Evolutionary conservation across 2,113 vertebrate genomes (phyloP).

Genomic region (Sinosuthora webbiana): DNA sequence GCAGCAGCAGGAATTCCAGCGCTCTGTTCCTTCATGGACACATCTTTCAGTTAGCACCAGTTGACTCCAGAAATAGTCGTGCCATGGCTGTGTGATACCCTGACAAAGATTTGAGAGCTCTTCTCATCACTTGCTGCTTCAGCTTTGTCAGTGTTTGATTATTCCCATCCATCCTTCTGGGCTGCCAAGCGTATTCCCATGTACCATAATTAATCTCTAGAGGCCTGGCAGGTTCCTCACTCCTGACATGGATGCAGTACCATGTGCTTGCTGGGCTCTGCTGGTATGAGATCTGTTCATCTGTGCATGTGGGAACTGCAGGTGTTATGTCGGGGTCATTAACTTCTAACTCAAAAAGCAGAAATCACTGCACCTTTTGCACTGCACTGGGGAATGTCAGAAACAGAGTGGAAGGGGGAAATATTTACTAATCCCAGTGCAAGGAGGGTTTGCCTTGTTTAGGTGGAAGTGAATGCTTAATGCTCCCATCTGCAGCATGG

Average conservation of each 20-base stretch:
- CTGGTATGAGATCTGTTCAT: background rate
- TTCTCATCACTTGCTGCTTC: background rate
- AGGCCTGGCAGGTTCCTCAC: background rate
- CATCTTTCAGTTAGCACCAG: background rate
- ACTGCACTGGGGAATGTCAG: background rate
- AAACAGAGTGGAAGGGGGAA: background rate
- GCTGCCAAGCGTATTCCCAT: background rate
- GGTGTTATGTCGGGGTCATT: fast-evolving
- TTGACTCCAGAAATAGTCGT: background rate
- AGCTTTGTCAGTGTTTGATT: background rate
- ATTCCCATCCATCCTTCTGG: background rate
- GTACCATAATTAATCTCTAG: background rate
- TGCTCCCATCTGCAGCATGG: fast-evolving
- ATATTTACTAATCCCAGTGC: background rate
- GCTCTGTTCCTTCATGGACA: background rate
- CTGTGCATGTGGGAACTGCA: background rate
- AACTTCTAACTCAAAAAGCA: background rate
- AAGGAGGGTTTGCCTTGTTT: background rate
- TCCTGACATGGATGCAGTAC: fast-evolving
- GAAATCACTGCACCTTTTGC: background rate
- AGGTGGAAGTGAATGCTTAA: fast-evolving
- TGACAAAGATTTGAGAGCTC: background rate
- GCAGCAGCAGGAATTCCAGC: background rate
- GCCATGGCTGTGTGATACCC: background rate
- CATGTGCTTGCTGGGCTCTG: background rate